A percentile compares a stretch with the other conserved stretches of the same genome.
phyloP scores from a whole-genome alignment of 2,888 invertebrate species.

The Imbricaverruca yamaguchii region DNA sequence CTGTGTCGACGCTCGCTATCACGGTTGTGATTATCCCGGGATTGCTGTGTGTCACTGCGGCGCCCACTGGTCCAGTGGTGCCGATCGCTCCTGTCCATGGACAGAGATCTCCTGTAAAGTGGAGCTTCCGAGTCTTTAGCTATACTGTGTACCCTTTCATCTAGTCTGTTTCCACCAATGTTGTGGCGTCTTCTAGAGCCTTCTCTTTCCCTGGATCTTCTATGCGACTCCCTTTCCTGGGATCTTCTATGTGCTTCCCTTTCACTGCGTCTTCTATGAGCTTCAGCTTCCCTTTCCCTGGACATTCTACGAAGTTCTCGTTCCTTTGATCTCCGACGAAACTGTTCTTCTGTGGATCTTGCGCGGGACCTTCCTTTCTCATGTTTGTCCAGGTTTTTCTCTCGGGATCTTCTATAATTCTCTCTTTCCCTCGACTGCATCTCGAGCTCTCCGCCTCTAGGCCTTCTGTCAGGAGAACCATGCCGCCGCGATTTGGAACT shows the following conservation, averaged over 20 bases:
- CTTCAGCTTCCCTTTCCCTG: not conserved
- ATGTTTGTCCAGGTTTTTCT: not conserved
- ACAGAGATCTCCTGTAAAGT: too few species aligned
- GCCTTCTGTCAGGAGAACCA: not conserved
- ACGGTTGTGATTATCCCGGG: too few species aligned
- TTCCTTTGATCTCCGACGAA: not conserved
- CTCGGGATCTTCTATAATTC: not conserved
- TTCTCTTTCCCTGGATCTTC: not conserved
- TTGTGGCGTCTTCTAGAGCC: not conserved
- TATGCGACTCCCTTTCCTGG: not conserved
- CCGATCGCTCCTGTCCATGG: not conserved
- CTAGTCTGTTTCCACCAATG: too few species aligned
- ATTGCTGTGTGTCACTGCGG: too few species aligned
- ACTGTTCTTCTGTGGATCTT: too few species aligned
- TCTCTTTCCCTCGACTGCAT: too few species aligned
- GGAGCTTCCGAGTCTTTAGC: too few species aligned
- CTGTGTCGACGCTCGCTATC: too few species aligned
- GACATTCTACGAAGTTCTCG: not conserved
- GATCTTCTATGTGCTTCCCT: not conserved
- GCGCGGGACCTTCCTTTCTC: too few species aligned
- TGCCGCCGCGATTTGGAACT: not conserved
- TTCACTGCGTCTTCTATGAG: not conserved
- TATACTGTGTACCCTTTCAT: too few species aligned
- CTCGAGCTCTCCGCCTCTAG: not conserved
- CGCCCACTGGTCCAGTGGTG: not conserved